Base-by-base conservation (phyloP, 2,113 vertebrate genomes). In the Salvator merianae region DNA sequence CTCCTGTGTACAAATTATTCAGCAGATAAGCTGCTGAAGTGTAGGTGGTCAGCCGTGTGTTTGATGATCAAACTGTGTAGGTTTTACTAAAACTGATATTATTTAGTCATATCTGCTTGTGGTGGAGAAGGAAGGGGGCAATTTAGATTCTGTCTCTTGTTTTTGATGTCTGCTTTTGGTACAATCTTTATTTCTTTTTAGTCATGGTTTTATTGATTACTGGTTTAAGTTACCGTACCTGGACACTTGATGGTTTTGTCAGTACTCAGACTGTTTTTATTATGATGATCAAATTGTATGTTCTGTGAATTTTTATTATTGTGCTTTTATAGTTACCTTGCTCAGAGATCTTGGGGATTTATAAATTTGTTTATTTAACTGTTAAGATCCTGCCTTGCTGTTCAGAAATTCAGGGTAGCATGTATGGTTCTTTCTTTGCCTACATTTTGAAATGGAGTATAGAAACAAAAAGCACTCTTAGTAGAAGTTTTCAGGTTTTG, bases 21-120 rank as follows among this genome's bases (percentile, higher is more conserved):
- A 32, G 1, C 43, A 22, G 43, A 43, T 62, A 62, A 76, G 40
- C 50, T 71, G 38, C 36, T 84, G 30, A 78, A 78, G 34, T 78
- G 68, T 71, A 38, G 34, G 75, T 43, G 83, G 76, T 43, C 66
- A 71, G 75, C 36, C 68, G 62, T 78, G 30, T 43, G 36, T 71
- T 26, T 38, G 36, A 77, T 78, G 75, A 78, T 69, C 50, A 84
- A 84, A 12, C 50, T 78, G 66, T 43, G 53, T 78, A 78, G 74
- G 74, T 78, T 77, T 84, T 69, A 62, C 12, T 43, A 71, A 59
- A 70, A 3, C 53, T 78, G 65, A 70, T 32, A 40, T 43, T 32
- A 38, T 82, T 82, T 59, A 84, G 75, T 84, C 75, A 62, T 78
- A 71, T 34, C 38, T 71, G 66, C 36, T 59, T 78, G 66, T 22